Evolutionary conservation across 2,113 vertebrate species (phyloP).

Genomic region (Actinemys pallida): DNA sequence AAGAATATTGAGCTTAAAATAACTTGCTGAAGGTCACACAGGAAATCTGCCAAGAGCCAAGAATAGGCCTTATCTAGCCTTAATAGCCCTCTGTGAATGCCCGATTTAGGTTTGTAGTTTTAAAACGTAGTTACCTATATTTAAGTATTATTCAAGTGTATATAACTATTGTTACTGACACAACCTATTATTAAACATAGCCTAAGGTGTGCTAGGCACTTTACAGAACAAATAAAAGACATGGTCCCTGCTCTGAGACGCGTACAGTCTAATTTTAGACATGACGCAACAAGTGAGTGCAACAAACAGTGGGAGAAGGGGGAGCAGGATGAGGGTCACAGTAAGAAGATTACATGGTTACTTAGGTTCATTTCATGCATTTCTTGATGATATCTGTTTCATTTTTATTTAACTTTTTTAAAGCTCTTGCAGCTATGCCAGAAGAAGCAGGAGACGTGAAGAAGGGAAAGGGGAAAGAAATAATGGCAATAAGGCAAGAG

Average conservation of each 20-base stretch:
- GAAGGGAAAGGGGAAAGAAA: neutral
- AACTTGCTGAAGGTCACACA: neutral
- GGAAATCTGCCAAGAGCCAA: neutral
- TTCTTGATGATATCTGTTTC: neutral
- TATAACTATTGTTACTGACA: neutral
- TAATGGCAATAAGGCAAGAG: neutral
- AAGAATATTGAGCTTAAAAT: neutral
- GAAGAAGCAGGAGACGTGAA: neutral
- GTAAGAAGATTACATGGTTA: neutral
- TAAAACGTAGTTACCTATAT: neutral
- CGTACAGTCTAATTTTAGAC: slow-evolving; percentile 23
- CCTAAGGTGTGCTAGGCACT: neutral
- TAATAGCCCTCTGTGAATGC: neutral
- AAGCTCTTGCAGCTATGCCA: neutral
- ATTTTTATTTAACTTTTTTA: neutral
- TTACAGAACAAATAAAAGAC: slow-evolving; percentile 3
- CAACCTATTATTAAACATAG: neutral
- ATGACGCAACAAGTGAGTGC: neutral
- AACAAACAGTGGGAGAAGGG: neutral
- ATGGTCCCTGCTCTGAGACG: neutral
- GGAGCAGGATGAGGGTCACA: neutral
- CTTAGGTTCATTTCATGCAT: slow-evolving; percentile 22
- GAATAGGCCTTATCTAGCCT: neutral
- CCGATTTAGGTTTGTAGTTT: neutral
- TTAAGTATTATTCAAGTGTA: neutral